Base-by-base conservation (phyloP, 2,113 vertebrate species). In the Odobenus rosmarus region DNA sequence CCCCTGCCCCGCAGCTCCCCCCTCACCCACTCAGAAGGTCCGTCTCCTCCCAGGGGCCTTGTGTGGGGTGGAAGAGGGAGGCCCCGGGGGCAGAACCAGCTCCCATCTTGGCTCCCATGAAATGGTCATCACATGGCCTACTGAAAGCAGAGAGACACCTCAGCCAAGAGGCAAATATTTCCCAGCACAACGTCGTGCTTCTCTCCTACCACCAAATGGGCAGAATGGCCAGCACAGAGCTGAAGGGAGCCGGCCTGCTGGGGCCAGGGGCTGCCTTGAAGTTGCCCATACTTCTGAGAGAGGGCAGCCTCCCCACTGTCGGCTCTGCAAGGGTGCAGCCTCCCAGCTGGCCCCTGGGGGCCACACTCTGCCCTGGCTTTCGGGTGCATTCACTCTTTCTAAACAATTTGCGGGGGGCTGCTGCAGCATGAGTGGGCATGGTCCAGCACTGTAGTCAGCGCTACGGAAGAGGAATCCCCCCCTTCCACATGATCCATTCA, bases 231-330 rank as follows among this genome's bases (percentile, higher is more conserved):
- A 95, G 1, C 26, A 31, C 10, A 2, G 91, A 74, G 76, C 0
- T 59, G 72, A 81, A 24, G 18, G 13, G 4, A 23, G 42, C 18
- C 15, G 7, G 64, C n/a, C 49, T 79, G 1, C 0, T 0, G 9
- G 59, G 57, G 46, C 53, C 33, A 1, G 23, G 84, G 23, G 16
- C 16, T 69, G 72, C 26, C 3, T 1, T 9, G 46, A 3, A 0
- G 4, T 0, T 33, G 4, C 42, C 26, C 53, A 86, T 57, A 23
- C 77, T 53, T 77, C 86, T 28, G 5, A 84, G 42, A n/a, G 39
- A 59, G 16, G 26, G 33, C 31, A 4, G 57, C 9, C 4, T 36
- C 26, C 23, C 3, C 16, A 49, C 67, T 72, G 26, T 10, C 64
- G 0, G 1, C 4, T 81, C 72, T 55, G 16, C 55, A 85, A 12